A percentile compares a stretch with the other conserved stretches of the same genome.
phyloP scores from a whole-genome alignment of 2,888 invertebrate genomes.

The Heliconius cydno region DNA sequence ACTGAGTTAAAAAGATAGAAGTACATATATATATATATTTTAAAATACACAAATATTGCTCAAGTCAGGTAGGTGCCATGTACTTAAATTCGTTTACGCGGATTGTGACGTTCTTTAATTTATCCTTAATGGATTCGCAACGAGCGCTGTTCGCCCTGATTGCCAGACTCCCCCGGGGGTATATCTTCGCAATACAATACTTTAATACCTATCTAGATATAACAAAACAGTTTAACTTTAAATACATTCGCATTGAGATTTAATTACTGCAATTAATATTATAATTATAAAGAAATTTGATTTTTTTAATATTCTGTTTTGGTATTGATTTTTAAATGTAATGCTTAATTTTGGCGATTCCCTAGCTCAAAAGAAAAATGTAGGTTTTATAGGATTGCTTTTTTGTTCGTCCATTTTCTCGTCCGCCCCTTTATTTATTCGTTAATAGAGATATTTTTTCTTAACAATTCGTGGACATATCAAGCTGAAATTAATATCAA shows the following conservation, averaged over 20 bases:
- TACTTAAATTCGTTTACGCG: conserved; percentile 63
- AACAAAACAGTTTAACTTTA: conserved; percentile 40
- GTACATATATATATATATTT: no score
- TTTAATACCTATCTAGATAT: conserved; percentile 45
- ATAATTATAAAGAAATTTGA: background rate
- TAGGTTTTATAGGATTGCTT: background rate
- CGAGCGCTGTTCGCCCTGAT: conserved; percentile 72
- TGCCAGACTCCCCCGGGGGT: conserved; percentile 73
- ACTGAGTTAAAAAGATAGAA: no score
- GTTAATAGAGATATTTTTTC: no score
- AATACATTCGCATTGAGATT: conserved; percentile 35
- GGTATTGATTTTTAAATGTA: background rate
- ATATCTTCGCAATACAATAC: conserved; percentile 52
- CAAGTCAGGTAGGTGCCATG: conserved; percentile 52
- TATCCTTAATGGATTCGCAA: conserved; percentile 77
- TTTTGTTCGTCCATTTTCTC: background rate
- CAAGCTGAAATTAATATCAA: no score
- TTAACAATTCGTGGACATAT: no score
- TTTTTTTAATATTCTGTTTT: background rate
- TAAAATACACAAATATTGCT: conserved; percentile 44
- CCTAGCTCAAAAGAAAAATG: background rate
- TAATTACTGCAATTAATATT: conserved; percentile 27
- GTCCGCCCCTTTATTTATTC: no score
- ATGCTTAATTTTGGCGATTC: background rate
- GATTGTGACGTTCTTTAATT: conserved; percentile 74